Evolutionary conservation across 2,888 invertebrate genomes (phyloP).

Genomic region (Listrodromus nycthemerus): DNA sequence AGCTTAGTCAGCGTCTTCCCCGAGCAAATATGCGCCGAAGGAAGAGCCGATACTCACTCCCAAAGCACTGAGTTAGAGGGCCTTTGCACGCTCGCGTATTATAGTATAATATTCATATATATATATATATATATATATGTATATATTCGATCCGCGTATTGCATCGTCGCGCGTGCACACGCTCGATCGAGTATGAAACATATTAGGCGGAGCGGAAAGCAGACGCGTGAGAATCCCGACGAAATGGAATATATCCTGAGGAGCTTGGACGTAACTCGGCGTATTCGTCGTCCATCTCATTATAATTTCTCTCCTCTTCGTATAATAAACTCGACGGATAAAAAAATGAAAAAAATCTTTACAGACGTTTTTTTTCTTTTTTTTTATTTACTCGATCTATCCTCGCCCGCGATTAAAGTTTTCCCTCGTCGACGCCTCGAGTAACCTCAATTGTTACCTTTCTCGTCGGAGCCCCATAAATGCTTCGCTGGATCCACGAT

Average conservation of each 20-base stretch:
- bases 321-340: not conserved
- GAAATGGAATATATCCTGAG: not conserved
- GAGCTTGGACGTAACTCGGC: not conserved
- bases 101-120: not conserved
- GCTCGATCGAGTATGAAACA: constrained; percentile 24
- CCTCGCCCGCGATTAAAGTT: constrained; percentile 33
- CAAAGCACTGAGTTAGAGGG: constrained; percentile 10
- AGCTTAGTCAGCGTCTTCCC: constrained; percentile 62
- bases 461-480: constrained; percentile 4
- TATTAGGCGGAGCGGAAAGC: not conserved
- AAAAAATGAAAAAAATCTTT: not conserved
- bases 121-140: not conserved
- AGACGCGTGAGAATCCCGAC: constrained; percentile 4
- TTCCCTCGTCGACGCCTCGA: constrained; percentile 40
- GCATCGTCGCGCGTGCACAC: not conserved
- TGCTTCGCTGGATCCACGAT: constrained; percentile 26
- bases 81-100: constrained; percentile 1
- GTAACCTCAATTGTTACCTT: constrained; percentile 32
- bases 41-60: not conserved
- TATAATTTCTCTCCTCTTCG: not conserved
- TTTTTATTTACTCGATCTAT: constrained; percentile 6
- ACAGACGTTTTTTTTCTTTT: too few relatives aligned
- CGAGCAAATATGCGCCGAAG: constrained; percentile 39
- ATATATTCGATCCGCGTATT: constrained; percentile 12
- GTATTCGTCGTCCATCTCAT: constrained; percentile 10